Evolutionary conservation across 1,140 invertebrate genomes (phyloP), one percentile per base, ranked within the genome.

Genomic region (Drosophila trapezifrons): DNA sequence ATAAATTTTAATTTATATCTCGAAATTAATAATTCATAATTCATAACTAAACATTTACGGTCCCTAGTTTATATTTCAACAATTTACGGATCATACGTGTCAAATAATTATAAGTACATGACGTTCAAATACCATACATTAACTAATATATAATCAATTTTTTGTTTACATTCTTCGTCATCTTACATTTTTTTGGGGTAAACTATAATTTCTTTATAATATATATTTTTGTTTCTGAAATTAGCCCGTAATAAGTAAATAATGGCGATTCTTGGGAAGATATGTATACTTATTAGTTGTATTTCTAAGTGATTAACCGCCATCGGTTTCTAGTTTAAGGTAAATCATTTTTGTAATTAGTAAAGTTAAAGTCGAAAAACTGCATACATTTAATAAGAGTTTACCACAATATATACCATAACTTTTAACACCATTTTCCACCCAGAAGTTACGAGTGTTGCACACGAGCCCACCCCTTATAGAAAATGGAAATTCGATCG

Each of bases 401-500:
- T 8, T 22, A 22, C 27, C 27, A 10, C 7, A 29, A 52, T 15
- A 35, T 32, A 20, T 52, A 35, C 8, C 6, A 15, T 20, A 52
- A 35, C 29, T 9, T 8, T 13, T 3, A 35, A 20, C 49, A 52
- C 7, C 9, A 35, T 20, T 20, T 35, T 52, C 13, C 8, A 52
- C 32, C 29, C 29, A 52, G 49, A 52, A 35, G 29, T 52, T 52
- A 52, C 29, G 29, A 35, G 17, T 52, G 49, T 58, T 87, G 84
- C 84, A 62, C 84, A 87, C 84, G 84, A 52, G 73, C 73, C 84
- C 49, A 52, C 29, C 29, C 20, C 29, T 18, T 15, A 77, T 76
- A 77, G 80, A 89, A 80, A 49, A 71, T 56, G 52, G 84, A 87
- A 87, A 87, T 75, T 84, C 71, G 84, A 87, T 87, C 77, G 49